phyloP scores from a whole-genome alignment of 2,113 vertebrate species.

The Stictonetta naevosa region DNA sequence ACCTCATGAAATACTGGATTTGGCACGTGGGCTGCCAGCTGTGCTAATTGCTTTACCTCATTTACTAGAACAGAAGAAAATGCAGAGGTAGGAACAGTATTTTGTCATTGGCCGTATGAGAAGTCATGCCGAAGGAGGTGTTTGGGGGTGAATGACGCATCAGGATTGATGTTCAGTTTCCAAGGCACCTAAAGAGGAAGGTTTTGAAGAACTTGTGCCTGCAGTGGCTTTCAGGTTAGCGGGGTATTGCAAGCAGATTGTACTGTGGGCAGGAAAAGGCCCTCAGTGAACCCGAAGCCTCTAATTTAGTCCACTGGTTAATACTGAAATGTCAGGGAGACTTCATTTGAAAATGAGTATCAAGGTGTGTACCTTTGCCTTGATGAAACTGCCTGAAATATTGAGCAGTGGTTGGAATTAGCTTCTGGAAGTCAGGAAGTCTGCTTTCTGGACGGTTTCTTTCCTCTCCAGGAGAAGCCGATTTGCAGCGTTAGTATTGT shows the following conservation, averaged over 20 bases:
- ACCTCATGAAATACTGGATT: background rate
- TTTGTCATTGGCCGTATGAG: background rate
- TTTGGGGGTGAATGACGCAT: background rate
- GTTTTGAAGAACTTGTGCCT: background rate
- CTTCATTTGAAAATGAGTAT: background rate
- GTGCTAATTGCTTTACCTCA: background rate
- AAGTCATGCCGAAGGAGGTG: background rate
- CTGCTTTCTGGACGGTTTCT: background rate
- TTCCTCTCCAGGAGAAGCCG: background rate
- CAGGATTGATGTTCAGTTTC: background rate
- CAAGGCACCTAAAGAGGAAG: background rate
- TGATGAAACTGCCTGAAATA: background rate
- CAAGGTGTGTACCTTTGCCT: constrained; percentile 33
- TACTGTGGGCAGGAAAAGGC: background rate
- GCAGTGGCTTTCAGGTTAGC: background rate
- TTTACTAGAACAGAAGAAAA: background rate
- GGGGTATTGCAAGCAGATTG: background rate
- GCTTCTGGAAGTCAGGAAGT: background rate
- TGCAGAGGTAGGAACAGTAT: background rate
- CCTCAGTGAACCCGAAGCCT: background rate
- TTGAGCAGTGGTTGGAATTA: background rate
- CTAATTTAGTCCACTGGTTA: constrained; percentile 21
- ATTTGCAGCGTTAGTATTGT: constrained; percentile 7
- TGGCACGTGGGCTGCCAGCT: background rate
- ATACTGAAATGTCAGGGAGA: background rate